phyloP scores from a whole-genome alignment of 2,113 vertebrate species.

The Cervus canadensis region DNA sequence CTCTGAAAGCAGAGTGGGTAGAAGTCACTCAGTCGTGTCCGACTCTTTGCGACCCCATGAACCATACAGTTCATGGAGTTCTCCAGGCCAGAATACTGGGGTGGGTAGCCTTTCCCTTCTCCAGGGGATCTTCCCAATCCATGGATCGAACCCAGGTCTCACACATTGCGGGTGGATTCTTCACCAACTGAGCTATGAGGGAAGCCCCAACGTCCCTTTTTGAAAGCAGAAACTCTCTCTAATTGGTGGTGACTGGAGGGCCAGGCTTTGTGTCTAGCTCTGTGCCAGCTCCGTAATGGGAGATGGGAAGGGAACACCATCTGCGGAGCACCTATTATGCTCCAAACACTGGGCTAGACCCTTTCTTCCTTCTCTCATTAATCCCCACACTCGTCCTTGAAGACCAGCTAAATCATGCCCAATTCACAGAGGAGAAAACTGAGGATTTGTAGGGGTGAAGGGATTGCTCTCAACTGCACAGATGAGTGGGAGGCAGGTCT shows the following conservation, averaged over 20 bases:
- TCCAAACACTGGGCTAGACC: not conserved
- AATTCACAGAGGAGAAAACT: not conserved
- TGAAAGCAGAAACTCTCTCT: not conserved
- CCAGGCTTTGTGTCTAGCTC: not conserved
- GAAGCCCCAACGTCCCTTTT: not conserved
- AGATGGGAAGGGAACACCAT: too few relatives aligned
- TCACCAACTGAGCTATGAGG: not conserved
- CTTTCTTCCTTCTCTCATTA: not conserved
- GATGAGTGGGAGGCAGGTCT: not conserved
- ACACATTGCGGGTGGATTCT: not conserved
- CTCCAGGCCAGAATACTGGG: not conserved
- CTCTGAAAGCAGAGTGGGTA: not conserved
- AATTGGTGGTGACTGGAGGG: not conserved
- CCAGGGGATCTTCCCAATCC: fast-evolving
- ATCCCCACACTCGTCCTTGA: not conserved
- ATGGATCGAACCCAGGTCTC: not conserved
- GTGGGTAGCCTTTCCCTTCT: not conserved
- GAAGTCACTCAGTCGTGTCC: not conserved
- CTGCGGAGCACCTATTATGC: not conserved
- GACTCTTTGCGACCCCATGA: not conserved
- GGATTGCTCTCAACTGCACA: not conserved
- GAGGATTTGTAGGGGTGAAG: not conserved
- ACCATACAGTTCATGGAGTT: not conserved
- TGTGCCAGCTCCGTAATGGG: not conserved
- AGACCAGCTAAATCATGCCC: not conserved